phyloP scores from a whole-genome alignment of 2,888 invertebrate genomes.

The Eulithis testata region DNA sequence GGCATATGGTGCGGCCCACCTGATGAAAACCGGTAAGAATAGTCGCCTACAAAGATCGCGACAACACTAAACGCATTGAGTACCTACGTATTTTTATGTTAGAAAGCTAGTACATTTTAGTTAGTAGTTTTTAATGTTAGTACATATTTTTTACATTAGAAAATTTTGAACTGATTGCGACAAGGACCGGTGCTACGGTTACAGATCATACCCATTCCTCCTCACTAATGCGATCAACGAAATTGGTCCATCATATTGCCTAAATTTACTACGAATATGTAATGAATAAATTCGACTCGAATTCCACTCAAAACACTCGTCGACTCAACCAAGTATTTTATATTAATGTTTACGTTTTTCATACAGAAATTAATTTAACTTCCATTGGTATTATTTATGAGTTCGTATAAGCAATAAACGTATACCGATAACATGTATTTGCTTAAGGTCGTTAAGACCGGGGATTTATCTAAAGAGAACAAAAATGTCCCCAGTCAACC shows the following conservation, averaged over 20 bases:
- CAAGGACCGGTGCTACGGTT: constrained; percentile 16
- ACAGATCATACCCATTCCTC: constrained; percentile 30
- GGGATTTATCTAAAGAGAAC: constrained; percentile 83
- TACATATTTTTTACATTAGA: too few relatives aligned
- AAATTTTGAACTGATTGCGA: constrained; percentile 1
- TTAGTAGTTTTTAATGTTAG: too few relatives aligned
- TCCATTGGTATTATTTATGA: constrained; percentile 79
- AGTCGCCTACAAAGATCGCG: too few relatives aligned
- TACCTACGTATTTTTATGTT: too few relatives aligned
- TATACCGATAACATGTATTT: constrained; percentile 81
- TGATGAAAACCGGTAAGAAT: too few relatives aligned
- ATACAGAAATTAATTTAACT: constrained; percentile 81
- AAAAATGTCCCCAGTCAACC: constrained; percentile 78
- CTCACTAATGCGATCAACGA: constrained; percentile 41
- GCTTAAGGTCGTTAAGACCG: constrained; percentile 80
- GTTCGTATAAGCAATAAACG: constrained; percentile 81
- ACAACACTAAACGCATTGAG: too few relatives aligned
- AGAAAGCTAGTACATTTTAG: too few relatives aligned
- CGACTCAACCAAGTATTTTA: constrained; percentile 57
- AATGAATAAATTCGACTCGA: constrained; percentile 54
- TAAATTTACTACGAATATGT: constrained; percentile 45
- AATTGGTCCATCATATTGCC: constrained; percentile 44
- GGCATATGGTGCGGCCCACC: too few relatives aligned
- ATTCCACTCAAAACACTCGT: constrained; percentile 49
- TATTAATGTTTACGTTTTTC: constrained; percentile 66